Percentiles rank a stretch among this genome's conserved stretches.
Conservation (phyloP, 1,140 invertebrate genomes). For the Drosophila ironensis region DNA sequence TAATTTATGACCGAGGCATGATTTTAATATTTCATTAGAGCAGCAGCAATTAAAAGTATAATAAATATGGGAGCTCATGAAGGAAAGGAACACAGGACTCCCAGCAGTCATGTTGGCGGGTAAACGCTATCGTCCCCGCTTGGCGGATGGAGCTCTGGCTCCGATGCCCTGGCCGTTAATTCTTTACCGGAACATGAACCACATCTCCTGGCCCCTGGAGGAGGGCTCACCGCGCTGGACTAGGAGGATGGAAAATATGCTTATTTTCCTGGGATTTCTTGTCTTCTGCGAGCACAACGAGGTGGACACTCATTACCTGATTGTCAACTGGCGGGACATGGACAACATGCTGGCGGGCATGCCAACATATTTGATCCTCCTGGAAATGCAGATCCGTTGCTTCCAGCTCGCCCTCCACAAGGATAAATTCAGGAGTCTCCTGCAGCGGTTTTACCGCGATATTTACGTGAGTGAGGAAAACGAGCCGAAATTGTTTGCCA, state of each 20-base stretch:
- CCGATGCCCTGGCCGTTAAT: slow-evolving; percentile 55
- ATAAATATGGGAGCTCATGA: slow-evolving; percentile 46
- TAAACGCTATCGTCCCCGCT: slow-evolving; percentile 48
- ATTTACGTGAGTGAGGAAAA: slow-evolving; percentile 47
- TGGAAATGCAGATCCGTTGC: slow-evolving; percentile 61
- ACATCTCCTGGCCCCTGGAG: slow-evolving; percentile 61
- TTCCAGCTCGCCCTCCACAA: slow-evolving; percentile 58
- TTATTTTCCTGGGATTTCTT: slow-evolving; percentile 51
- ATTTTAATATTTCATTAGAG: slow-evolving; percentile 44
- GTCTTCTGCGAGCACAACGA: slow-evolving; percentile 50
- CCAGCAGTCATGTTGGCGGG: slow-evolving; percentile 5
- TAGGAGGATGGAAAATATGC: slow-evolving; percentile 17
- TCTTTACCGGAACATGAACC: slow-evolving; percentile 51
- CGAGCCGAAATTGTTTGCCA: slow-evolving; percentile 24
- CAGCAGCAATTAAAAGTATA: slow-evolving; percentile 47
- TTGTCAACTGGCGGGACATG: slow-evolving; percentile 47
- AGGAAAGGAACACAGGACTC: not conserved
- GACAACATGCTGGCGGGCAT: slow-evolving; percentile 63
- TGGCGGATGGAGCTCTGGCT: slow-evolving; percentile 35
- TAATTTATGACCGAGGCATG: slow-evolving; percentile 35
- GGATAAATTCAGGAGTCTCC: slow-evolving; percentile 37
- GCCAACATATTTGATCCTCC: slow-evolving; percentile 61
- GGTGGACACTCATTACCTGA: slow-evolving; percentile 57
- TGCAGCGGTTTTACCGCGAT: slow-evolving; percentile 58
- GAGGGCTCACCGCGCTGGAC: slow-evolving; percentile 19